Evolutionary conservation across 1,140 invertebrate species (phyloP).

Genomic region (Zaprionus gabonicus): DNA sequence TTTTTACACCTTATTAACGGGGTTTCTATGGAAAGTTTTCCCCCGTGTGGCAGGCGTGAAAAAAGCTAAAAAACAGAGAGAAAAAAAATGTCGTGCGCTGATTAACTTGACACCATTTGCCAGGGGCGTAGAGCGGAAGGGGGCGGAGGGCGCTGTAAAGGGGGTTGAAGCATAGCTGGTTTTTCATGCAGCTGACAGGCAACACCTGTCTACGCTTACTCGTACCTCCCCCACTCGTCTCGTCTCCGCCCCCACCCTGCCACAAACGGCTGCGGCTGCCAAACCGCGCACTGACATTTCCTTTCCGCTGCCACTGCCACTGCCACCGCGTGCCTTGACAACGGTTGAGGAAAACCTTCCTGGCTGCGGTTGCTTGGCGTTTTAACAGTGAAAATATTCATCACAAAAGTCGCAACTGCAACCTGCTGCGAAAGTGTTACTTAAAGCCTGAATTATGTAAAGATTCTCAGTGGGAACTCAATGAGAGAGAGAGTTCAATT

Average conservation of each 20-base stretch:
- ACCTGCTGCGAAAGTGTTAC: neutral
- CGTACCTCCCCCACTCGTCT: constrained; percentile 24
- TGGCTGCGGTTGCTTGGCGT: constrained; percentile 2
- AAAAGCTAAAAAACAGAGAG: constrained; percentile 49
- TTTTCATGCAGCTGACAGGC: constrained; percentile 74
- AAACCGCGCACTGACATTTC: constrained; percentile 52
- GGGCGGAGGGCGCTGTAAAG: neutral
- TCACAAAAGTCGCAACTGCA: neutral
- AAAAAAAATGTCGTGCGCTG: constrained; percentile 56
- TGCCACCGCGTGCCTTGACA: constrained; percentile 35
- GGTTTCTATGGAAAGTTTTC: constrained; percentile 70
- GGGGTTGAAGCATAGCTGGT: constrained; percentile 38
- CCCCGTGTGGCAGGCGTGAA: constrained; percentile 59
- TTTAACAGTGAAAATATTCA: neutral
- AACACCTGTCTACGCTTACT: constrained; percentile 65
- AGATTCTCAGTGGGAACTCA: neutral
- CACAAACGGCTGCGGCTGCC: constrained; percentile 30
- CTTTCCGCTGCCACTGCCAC: constrained; percentile 38
- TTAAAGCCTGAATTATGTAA: neutral
- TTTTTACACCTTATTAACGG: constrained; percentile 75
- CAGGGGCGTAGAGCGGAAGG: constrained; percentile 12
- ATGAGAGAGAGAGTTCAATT: neutral
- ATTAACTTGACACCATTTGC: constrained; percentile 74
- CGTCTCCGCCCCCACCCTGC: neutral
- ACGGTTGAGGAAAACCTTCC: neutral